Evolutionary conservation across 1,140 invertebrate genomes (phyloP).

Genomic region (Cardiocondyla obscurior): DNA sequence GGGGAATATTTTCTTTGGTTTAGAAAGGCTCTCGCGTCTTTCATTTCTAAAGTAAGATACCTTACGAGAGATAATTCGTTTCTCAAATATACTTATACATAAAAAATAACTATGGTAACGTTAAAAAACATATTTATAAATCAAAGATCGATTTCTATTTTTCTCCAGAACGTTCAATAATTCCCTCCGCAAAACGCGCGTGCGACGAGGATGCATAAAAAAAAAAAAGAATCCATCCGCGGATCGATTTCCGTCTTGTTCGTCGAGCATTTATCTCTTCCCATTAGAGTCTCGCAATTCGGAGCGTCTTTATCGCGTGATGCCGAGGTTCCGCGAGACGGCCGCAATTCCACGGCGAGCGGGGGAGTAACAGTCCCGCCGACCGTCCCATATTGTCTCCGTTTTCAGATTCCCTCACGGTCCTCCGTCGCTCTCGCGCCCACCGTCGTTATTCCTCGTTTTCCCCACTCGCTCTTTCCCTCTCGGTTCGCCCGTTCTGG

Average conservation of each 20-base stretch:
- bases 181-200: neutral
- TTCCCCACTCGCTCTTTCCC: neutral
- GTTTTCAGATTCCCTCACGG: slow-evolving; percentile 32
- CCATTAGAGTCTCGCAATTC: neutral
- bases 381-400: slow-evolving; percentile 7
- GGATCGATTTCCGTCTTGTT: neutral
- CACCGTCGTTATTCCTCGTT: slow-evolving; percentile 20
- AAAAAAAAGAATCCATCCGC: no score
- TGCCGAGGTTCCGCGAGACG: neutral
- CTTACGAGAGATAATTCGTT: neutral
- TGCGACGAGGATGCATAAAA: no score
- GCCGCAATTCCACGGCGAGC: neutral
- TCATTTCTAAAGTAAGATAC: neutral
- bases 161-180: neutral
- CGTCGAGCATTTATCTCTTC: neutral
- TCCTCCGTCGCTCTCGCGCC: slow-evolving; percentile 30
- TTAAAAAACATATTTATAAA: neutral
- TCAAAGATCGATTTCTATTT: neutral
- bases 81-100: neutral
- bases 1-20: neutral
- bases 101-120: neutral
- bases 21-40: neutral
- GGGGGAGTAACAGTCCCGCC: neutral
- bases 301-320: slow-evolving; percentile 3
- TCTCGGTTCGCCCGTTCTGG: slow-evolving; percentile 9